Conservation (phyloP, 2,888 invertebrate species). For the Ptychoptera contaminata region DNA sequence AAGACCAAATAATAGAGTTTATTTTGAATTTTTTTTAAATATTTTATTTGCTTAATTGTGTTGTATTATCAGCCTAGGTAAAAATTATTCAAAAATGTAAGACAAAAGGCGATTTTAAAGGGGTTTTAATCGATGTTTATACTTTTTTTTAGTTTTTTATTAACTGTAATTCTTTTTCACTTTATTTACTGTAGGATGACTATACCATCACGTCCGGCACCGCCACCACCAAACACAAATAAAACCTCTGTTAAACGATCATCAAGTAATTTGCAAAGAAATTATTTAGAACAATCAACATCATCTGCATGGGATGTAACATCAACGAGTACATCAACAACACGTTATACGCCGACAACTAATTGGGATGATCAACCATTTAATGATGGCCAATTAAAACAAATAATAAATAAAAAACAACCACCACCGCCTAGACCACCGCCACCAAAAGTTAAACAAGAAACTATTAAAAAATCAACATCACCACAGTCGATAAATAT, state of each 20-base stretch:
- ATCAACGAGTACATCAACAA: conserved; percentile 21
- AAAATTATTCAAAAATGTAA: not conserved
- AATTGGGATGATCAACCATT: conserved; percentile 27
- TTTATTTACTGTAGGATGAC: conserved; percentile 28
- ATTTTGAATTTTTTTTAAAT: too few relatives aligned
- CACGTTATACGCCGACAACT: conserved; percentile 25
- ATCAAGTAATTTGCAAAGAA: conserved; percentile 9
- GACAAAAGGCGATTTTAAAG: too few relatives aligned
- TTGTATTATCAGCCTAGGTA: too few relatives aligned
- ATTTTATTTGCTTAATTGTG: too few relatives aligned
- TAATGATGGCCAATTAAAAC: conserved; percentile 12
- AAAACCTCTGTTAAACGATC: not conserved
- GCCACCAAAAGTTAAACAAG: conserved; percentile 18
- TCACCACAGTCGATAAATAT: conserved; percentile 21
- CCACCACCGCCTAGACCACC: conserved; percentile 29
- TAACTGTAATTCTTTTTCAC: too few relatives aligned
- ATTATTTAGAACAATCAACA: conserved; percentile 11
- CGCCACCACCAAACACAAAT: conserved; percentile 22
- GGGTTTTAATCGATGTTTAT: too few relatives aligned
- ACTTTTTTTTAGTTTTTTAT: too few relatives aligned
- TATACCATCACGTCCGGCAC: conserved; percentile 29
- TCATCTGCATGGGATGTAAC: conserved; percentile 18
- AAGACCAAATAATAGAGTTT: not conserved
- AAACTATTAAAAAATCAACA: conserved; percentile 9
- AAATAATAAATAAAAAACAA: conserved; percentile 18